A percentile compares a stretch with the other conserved stretches of the same genome.
Conservation (phyloP, 2,888 invertebrate species). For the Nasonovia ribisnigri region DNA sequence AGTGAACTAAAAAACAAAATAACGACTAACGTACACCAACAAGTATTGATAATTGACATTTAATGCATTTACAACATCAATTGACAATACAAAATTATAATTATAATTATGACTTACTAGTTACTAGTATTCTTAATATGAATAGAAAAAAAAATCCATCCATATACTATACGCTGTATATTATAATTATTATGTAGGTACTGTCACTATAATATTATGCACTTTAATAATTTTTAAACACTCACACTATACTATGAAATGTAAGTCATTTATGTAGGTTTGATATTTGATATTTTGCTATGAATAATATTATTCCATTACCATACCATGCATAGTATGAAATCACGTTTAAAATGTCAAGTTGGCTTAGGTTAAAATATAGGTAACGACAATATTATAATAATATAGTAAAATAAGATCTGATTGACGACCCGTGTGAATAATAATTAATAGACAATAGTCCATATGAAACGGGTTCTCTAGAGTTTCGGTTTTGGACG, state of each 20-base stretch:
- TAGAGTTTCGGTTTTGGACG: background rate
- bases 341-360: background rate
- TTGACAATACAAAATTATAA: background rate
- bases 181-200: background rate
- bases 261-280: background rate
- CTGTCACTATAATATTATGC: background rate
- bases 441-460: too few species aligned
- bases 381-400: background rate
- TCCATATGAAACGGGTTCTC: background rate
- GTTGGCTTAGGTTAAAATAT: too few species aligned
- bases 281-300: background rate
- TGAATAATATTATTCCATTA: background rate
- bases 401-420: background rate
- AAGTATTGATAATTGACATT: background rate
- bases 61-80: background rate
- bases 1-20: background rate
- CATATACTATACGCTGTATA: background rate
- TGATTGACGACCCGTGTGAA: background rate
- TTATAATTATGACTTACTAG: background rate
- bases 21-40: background rate
- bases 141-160: background rate
- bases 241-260: too few species aligned
- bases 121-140: background rate
- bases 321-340: background rate
- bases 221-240: too few species aligned